Conservation (phyloP, 2,113 vertebrate species). For the Malaclemys terrapin region DNA sequence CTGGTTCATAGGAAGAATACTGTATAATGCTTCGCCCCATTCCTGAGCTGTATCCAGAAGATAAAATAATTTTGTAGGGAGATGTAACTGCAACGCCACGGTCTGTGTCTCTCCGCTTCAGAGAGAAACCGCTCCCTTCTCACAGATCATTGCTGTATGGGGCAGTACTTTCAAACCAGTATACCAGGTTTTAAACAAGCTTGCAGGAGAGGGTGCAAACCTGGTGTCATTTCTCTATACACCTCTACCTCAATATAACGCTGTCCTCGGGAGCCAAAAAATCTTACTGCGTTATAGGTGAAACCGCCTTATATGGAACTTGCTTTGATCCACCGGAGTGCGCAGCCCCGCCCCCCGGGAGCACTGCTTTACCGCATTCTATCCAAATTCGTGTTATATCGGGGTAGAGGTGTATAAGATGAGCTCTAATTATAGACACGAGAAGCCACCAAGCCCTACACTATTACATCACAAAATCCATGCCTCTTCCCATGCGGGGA, state of each 20-base stretch:
- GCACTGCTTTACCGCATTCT: too few species aligned
- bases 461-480: constrained; percentile 21
- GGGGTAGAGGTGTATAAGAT: background rate
- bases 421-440: background rate
- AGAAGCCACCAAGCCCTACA: background rate
- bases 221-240: background rate
- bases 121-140: constrained; percentile 10
- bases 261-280: too few species aligned
- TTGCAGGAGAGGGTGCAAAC: background rate
- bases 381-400: too few species aligned
- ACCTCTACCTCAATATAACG: too few species aligned
- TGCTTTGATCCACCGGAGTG: too few species aligned
- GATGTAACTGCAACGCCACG: constrained; percentile 36
- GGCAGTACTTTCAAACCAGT: background rate
- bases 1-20: background rate
- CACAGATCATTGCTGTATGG: background rate
- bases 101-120: background rate
- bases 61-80: constrained; percentile 30
- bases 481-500: constrained; percentile 12
- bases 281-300: too few species aligned
- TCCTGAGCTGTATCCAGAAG: constrained; percentile 52
- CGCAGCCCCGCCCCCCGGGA: too few species aligned
- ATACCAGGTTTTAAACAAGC: background rate
- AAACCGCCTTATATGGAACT: too few species aligned
- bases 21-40: constrained; percentile 54